These are phyloP conservation scores for Anguilla rostrata DNA, from an alignment of 2,113 vertebrate genomes.

Conservation along the genomic window DNA sequence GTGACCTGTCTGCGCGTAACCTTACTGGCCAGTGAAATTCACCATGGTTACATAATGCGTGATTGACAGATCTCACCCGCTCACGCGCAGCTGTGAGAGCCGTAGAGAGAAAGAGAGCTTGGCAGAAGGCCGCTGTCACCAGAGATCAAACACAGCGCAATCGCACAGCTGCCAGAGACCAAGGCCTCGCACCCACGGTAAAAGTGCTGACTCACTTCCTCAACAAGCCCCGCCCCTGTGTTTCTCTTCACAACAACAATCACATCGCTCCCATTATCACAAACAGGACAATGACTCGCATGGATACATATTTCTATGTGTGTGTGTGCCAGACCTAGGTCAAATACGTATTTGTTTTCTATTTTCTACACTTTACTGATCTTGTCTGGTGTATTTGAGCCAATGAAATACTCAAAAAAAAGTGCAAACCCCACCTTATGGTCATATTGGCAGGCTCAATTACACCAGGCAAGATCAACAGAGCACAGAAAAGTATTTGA, in stretches of 20 bases:
- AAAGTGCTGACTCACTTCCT: not conserved
- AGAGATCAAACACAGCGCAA: not conserved
- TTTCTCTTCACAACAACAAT: not conserved
- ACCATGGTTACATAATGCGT: not conserved
- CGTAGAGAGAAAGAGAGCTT: not conserved
- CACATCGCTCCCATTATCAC: not conserved
- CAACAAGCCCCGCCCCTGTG: not conserved
- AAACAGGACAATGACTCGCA: not conserved
- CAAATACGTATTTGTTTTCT: not conserved
- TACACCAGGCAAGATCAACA: too few relatives aligned
- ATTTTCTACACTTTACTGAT: not conserved
- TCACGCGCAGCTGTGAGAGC: not conserved
- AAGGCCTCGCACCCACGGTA: not conserved
- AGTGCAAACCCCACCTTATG: too few relatives aligned
- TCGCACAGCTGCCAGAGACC: not conserved
- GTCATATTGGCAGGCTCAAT: too few relatives aligned
- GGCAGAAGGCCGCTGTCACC: not conserved
- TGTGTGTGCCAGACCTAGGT: not conserved
- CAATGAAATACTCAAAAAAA: too few relatives aligned
- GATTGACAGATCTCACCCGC: not conserved
- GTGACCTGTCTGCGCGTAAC: not conserved
- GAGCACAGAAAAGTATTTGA: too few relatives aligned
- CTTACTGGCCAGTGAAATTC: not conserved
- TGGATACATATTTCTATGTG: not conserved
- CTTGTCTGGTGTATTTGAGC: too few relatives aligned